Evolutionary conservation across 2,797 vertebrate genomes (phyloP), one percentile per base, ranked within the genome.

Genomic region (Syngnathus rostellatus): DNA sequence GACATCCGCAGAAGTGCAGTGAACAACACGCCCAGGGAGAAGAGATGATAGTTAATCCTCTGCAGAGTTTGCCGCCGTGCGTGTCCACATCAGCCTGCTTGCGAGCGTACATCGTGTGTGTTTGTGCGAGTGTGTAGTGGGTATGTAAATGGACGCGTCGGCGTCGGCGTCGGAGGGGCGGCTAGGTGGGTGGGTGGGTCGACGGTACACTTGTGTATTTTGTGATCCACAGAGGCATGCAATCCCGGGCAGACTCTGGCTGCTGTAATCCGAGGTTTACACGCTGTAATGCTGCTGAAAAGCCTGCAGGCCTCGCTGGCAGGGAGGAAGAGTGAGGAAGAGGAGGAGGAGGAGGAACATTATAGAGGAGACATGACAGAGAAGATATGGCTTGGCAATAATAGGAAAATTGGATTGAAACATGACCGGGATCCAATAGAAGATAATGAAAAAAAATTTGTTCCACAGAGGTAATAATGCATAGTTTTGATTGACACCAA

Each of bases 231-330:
- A 82, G 77, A 84, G 84, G 78, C 86, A 82, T 77, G 78, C 77
- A 80, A 83, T 75, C 78, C 73, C 54, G 74, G 75, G 79, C 77
- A 80, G 81, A 79, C 74, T 77, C 67, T 66, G 78, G 80, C 75
- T 79, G 79, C 81, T 86, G 86, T 92, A 92, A 92, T 92, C 90
- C 85, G 67, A 75, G 85, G 81, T 91, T 92, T 92, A 92, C 90
- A 91, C 66, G 83, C 82, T 88, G 90, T 92, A 91, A 91, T 90
- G 83, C 88, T 84, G 72, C 85, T 77, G 76, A 78, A 45, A 85
- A 85, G 84, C 87, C 86, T 87, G 82, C 78, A 83, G 85, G 81
- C 78, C 80, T 80, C 17, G 81, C 84, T 86, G 81, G 83, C 82
- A 86, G 76, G 76, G 76, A 78, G 55, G 66, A 73, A 69, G 70